Conservation (phyloP, 2,113 vertebrate genomes). For the Camelus dromedarius region DNA sequence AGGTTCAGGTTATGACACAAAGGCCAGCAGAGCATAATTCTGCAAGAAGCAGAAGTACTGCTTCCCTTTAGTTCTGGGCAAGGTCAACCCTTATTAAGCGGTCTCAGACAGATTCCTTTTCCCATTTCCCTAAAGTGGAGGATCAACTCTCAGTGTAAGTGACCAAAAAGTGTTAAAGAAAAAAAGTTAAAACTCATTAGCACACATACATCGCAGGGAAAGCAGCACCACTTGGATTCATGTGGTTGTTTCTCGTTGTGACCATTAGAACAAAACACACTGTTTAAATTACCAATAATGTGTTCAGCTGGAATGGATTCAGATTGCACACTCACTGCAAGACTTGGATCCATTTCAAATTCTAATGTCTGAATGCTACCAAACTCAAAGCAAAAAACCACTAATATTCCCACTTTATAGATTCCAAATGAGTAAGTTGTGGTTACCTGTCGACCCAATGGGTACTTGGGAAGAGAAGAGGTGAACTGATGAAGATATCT, state of each 20-base stretch:
- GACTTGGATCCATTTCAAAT: constrained; percentile 47
- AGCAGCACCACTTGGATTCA: not conserved
- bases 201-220: not conserved
- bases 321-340: not conserved
- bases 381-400: constrained; percentile 62
- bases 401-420: not conserved
- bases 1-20: not conserved
- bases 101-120: constrained; percentile 17
- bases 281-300: constrained; percentile 46
- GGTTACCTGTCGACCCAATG: constrained; percentile 95
- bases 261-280: constrained; percentile 26
- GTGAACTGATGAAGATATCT: constrained; percentile 94
- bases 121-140: not conserved
- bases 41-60: constrained; percentile 32
- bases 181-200: not conserved
- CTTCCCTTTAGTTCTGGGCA: not conserved
- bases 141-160: not conserved
- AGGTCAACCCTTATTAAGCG: constrained; percentile 36
- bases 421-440: constrained; percentile 49
- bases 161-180: not conserved
- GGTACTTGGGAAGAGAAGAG: constrained; percentile 94
- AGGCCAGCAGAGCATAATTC: not conserved
- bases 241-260: constrained; percentile 8
- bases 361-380: constrained; percentile 31
- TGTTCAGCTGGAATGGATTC: constrained; percentile 20